Base-by-base conservation (phyloP, 2,888 invertebrate genomes). In the Leptopterna dolabrata region DNA sequence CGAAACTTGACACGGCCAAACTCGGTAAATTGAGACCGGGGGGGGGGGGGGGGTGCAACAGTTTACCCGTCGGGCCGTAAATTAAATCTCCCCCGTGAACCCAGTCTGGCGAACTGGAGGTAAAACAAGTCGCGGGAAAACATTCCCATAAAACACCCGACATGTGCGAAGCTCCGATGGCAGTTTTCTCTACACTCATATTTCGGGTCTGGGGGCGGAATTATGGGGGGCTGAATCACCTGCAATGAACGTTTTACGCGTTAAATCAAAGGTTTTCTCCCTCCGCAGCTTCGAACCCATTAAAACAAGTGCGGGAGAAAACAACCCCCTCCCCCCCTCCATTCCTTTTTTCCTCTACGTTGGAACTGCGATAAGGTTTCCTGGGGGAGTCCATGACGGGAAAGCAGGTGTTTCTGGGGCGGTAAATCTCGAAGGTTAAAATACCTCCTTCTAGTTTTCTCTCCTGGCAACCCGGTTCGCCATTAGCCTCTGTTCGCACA, bases 251-350 rank as follows among this genome's bases (percentile, higher is more conserved):
- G 41, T 63, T 30, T 76, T 76, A 45, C 27, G 78, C 78, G 43
- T 78, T 78, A 78, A 78, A 78, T 78, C 78, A 78, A 78, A 78
- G 78, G 78, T 78, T 78, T 78, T 45, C 73, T 19, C 36, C 27
- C 63, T 19, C 19, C 63, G 63, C 3, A 63, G 63, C 63, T 63
- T 63, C 63, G 63, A 63, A 24, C 63, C 63, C 63, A 63, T 63
- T 63, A 63, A 63, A 63, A 63, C 63, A 63, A 63, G 63, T 63
- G 63, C 73, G 30, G 73, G 36, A 16, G n/a, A 30, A 27, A n/a
- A 36, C 30, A 36, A 30, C 73, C 14, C 0, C 73, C 73, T 3
- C 0, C 73, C 73, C 41, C 73, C 29, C 19, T 30, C 19, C n/a
- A 30, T 1, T 29, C 16, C 36, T 41, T 76, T 41, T 41, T 19